Evolutionary conservation across 1,140 invertebrate genomes (phyloP).

Genomic region (Drosophila sp.): DNA sequence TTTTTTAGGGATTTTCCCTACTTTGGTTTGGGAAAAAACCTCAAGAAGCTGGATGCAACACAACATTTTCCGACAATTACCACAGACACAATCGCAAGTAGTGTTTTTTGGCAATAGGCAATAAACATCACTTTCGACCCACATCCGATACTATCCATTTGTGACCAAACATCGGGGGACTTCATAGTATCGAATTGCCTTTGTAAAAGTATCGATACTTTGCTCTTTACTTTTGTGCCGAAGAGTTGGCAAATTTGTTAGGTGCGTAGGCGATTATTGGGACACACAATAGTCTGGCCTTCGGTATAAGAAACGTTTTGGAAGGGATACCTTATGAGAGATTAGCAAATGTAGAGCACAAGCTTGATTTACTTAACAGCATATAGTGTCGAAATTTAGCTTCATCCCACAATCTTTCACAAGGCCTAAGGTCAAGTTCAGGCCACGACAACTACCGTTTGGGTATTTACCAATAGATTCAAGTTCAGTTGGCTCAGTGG

Average conservation of each 20-base stretch:
- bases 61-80: background rate
- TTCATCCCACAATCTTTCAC: conserved; percentile 27
- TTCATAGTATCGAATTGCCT: too few relatives aligned
- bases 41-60: conserved; percentile 47
- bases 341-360: conserved; percentile 40
- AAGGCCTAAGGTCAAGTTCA: conserved; percentile 72
- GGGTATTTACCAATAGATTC: conserved; percentile 60
- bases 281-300: conserved; percentile 45
- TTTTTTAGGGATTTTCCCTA: conserved; percentile 57
- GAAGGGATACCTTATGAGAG: conserved; percentile 11
- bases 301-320: conserved; percentile 39
- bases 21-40: conserved; percentile 55
- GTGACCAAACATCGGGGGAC: too few relatives aligned
- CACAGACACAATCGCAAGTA: background rate
- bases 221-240: background rate
- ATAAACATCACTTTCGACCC: too few relatives aligned
- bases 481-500: conserved; percentile 46
- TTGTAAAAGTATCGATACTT: background rate
- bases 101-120: background rate
- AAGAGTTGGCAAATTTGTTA: background rate
- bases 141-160: too few relatives aligned
- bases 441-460: conserved; percentile 10
- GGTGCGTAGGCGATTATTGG: conserved; percentile 36
- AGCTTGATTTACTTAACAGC: conserved; percentile 33
- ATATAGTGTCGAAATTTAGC: background rate